Evolutionary conservation across 2,888 invertebrate genomes (phyloP), one percentile per base, ranked within the genome.

Genomic region (Halocaridina rubra): DNA sequence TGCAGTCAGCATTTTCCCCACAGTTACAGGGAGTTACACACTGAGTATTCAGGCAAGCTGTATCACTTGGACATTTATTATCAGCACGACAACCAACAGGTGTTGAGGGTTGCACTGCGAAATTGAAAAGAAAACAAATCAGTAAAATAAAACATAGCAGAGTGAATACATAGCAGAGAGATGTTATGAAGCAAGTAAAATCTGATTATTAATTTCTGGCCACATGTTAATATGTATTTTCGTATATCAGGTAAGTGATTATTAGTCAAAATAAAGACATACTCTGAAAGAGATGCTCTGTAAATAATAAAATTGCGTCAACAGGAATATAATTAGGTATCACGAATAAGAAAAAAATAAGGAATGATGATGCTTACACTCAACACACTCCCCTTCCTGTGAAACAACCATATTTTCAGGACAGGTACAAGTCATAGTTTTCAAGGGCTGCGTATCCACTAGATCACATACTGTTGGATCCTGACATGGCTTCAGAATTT

Each of bases 11-110:
- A 10, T 93, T 93, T 5, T 93, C 91, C n/a, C 96, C 95, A 90
- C 97, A 97, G 79, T 94, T 93, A 91, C 97, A 97, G 7, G 97
- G 97, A 92, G 95, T 94, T 89, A 94, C 94, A 90, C 97, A 98
- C 84, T 93, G 93, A 89, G 95, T 95, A 89, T 94, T 94, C 87
- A 93, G 92, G 90, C 97, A 97, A 8, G 96, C 95, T 89, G 96
- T 92, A 91, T 95, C 94, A 88, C 94, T 93, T 0, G 96, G 93
- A 89, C 97, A 97, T 88, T 97, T 96, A 4, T 93, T 92, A 90
- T 97, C 95, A 2, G 90, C 90, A 3, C 93, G 92, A 90, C 97
- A 97, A 91, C 97, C 96, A 7, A 91, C 90, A 90, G 80, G 67
- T 4, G 85, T 72, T 10, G 94, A 93, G 85, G 95, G 91, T 75